A percentile compares a stretch with the other conserved stretches of the same genome.
phyloP scores from a whole-genome alignment of 1,140 invertebrate genomes.

The Solen grandis region DNA sequence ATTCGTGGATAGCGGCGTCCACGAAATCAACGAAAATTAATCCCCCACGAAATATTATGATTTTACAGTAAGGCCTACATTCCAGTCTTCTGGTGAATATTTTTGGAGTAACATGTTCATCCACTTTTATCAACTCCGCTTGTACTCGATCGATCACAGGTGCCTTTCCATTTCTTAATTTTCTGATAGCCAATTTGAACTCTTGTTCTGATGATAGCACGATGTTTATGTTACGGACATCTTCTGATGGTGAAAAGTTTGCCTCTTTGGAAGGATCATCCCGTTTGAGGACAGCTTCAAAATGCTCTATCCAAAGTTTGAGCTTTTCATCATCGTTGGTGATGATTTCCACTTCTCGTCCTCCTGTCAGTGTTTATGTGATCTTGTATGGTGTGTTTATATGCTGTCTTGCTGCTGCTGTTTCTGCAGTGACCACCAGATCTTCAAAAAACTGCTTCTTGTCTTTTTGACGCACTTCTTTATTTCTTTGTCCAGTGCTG shows the following conservation, averaged over 20 bases:
- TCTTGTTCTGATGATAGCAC: background rate
- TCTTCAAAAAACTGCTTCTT: slow-evolving; percentile 24
- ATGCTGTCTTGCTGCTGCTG: slow-evolving; percentile 17
- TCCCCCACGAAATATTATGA: too few species aligned
- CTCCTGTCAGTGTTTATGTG: slow-evolving; percentile 7
- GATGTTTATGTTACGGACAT: background rate
- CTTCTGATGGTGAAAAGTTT: background rate
- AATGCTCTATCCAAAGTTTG: background rate
- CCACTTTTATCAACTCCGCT: slow-evolving; percentile 15
- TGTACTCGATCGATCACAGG: background rate
- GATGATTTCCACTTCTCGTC: background rate
- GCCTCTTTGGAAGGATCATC: background rate
- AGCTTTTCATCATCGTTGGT: background rate
- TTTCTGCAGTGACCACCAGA: slow-evolving; percentile 18
- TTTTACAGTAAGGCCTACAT: too few species aligned
- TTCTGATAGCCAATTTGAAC: slow-evolving; percentile 8
- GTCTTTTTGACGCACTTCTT: slow-evolving; percentile 32
- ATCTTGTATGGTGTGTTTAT: slow-evolving; percentile 15
- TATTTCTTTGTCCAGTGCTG: slow-evolving; percentile 8
- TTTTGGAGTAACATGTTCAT: background rate
- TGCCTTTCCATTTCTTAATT: slow-evolving; percentile 26
- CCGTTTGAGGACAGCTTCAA: slow-evolving; percentile 5
- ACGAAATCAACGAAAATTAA: too few species aligned
- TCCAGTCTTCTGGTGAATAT: background rate
- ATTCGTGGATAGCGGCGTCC: too few species aligned